Base-by-base conservation (phyloP, 1,140 invertebrate species). In the Diplogasteroides magnus region DNA sequence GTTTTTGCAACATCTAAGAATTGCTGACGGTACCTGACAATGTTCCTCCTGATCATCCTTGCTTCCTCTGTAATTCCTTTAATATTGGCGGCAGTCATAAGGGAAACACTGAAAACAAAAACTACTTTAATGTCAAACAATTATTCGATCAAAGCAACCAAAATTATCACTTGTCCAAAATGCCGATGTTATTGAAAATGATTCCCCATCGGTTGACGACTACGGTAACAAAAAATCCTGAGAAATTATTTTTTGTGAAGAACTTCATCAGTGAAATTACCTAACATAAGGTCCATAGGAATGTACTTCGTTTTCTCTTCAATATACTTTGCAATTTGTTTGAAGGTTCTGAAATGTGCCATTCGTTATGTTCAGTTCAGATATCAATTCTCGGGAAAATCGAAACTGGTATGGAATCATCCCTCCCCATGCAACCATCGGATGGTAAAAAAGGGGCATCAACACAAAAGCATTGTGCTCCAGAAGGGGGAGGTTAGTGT, bases 31-130 rank as follows among this genome's bases (percentile, higher is more conserved):
- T 94, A 94, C 72, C 93, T 88, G 77, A 93, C 89, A 26, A 94
- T 90, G 0, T 91, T 93, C 61, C 92, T 87, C 31, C 92, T 86
- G 88, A 94, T 91, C 56, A 94, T 86, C 66, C 91, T 87, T n/a
- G 90, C 90, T 71, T 90, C 87, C 73, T 94, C 92, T 80, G 93
- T 91, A 15, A 57, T 61, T 58, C 74, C 74, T 2, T 84, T 85
- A 19, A 89, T 80, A 74, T 89, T 88, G 66, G 89, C 82, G 13
- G 88, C 86, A 29, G 89, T 86, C 61, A 85, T 85, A 77, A 89
- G 87, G 85, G 89, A 88, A 19, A 88, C 83, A 78, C 88, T 89
- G 82, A 48, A 74, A 67, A 14, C 29, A 59, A 31, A n/a, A 61
- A 48, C 19, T 19, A 48, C 6, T 48, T 48, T 48, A 11, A 6